A percentile compares a stretch with the other conserved stretches of the same genome.
Evolutionary conservation across 2,797 vertebrate genomes (phyloP).

Genomic region (Mus caroli): DNA sequence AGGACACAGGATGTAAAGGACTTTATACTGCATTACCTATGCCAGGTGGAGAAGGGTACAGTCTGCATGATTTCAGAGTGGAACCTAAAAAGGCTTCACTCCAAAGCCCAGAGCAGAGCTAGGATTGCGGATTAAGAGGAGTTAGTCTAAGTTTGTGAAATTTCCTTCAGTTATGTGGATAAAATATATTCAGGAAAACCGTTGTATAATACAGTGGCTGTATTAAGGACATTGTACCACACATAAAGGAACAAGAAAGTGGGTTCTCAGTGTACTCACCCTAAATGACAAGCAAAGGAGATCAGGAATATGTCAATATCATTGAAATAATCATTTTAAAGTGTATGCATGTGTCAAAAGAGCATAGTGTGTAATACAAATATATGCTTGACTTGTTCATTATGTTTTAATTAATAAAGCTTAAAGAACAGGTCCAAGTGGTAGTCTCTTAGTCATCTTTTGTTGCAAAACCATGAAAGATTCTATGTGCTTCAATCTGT

Average conservation of each 20-base stretch:
- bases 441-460: not conserved
- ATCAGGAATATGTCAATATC: not conserved
- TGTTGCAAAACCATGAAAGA: not conserved
- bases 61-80: not conserved
- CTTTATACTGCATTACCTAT: not conserved
- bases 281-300: not conserved
- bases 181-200: not conserved
- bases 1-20: not conserved
- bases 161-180: not conserved
- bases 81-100: not conserved
- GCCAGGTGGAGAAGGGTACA: not conserved
- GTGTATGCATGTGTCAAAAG: not conserved
- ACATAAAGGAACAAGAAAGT: no score
- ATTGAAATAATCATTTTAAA: not conserved
- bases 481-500: not conserved
- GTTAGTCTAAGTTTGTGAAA: not conserved
- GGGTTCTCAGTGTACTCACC: not conserved
- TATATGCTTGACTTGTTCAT: not conserved
- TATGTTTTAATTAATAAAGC: not conserved
- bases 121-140: not conserved
- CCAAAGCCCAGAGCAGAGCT: not conserved
- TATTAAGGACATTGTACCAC: no score
- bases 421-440: not conserved
- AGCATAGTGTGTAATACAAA: not conserved
- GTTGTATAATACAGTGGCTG: not conserved